Evolutionary conservation across 2,888 invertebrate species (phyloP).

Genomic region (Suillia variegata): DNA sequence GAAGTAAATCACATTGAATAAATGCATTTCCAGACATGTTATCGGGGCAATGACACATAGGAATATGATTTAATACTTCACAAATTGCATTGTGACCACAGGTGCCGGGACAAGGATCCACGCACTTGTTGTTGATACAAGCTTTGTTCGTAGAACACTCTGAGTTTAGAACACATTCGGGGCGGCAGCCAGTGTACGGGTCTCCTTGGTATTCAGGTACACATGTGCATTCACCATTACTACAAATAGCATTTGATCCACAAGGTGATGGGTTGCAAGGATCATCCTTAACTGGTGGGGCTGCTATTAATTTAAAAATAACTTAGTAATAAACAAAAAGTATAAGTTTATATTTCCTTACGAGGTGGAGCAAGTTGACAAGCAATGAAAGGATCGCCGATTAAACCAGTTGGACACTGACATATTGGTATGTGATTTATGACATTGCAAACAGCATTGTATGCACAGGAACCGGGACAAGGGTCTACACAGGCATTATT

Average conservation of each 20-base stretch:
- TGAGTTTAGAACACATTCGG: conserved; percentile 77
- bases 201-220: conserved; percentile 73
- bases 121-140: conserved; percentile 75
- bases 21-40: conserved; percentile 79
- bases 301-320: conserved; percentile 27
- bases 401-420: conserved; percentile 71
- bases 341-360: conserved; percentile 42
- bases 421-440: conserved; percentile 78
- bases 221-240: conserved; percentile 72
- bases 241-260: conserved; percentile 73
- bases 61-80: conserved; percentile 76
- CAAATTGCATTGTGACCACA: conserved; percentile 80
- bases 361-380: conserved; percentile 64
- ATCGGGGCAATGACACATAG: conserved; percentile 74
- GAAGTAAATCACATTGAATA: conserved; percentile 62
- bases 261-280: conserved; percentile 71
- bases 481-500: conserved; percentile 78
- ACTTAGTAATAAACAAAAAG: background rate
- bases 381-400: conserved; percentile 75
- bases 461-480: conserved; percentile 79
- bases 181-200: conserved; percentile 77
- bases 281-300: conserved; percentile 49
- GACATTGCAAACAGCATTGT: conserved; percentile 69
- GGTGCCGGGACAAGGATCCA: conserved; percentile 78
- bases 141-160: conserved; percentile 75